These are phyloP conservation scores for Halichondria panicea DNA, from an alignment of 37 sponge, comb jelly and placozoan species.

Conservation along the genomic window DNA sequence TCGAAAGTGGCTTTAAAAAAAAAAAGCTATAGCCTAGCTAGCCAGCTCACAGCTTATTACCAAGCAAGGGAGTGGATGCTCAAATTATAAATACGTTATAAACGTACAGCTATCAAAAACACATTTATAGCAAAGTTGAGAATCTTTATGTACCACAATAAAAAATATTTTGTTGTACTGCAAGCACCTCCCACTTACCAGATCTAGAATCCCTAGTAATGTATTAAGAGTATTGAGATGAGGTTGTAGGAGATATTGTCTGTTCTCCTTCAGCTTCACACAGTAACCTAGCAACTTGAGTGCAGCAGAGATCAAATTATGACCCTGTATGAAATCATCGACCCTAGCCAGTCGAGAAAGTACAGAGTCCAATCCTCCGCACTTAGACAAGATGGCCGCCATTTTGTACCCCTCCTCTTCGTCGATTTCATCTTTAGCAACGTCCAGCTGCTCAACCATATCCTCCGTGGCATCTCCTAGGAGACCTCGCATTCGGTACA, in stretches of 20 bases:
- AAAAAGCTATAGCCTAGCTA: too few relatives aligned
- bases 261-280: constrained; percentile 79
- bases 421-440: constrained; percentile 49
- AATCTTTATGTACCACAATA: too few relatives aligned
- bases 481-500: constrained; percentile 95
- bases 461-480: constrained; percentile 97
- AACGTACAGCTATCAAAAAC: too few relatives aligned
- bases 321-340: constrained; percentile 63
- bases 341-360: constrained; percentile 60
- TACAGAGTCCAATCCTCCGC: constrained; percentile 85
- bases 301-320: constrained; percentile 67
- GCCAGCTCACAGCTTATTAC: too few relatives aligned
- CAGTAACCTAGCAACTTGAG: constrained; percentile 82
- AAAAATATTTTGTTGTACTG: too few relatives aligned
- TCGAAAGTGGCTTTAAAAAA: too few relatives aligned
- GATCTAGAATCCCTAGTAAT: constrained; percentile 56
- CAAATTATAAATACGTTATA: too few relatives aligned
- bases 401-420: constrained; percentile 87
- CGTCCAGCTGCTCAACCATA: constrained; percentile 77
- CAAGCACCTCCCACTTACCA: constrained; percentile 21
- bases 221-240: constrained; percentile 71
- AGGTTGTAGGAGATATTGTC: constrained; percentile 72
- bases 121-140: too few relatives aligned
- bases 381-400: constrained; percentile 74
- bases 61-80: too few relatives aligned